These are phyloP conservation scores for Paramormyrops hopkinsi DNA, from an alignment of 2,797 vertebrate genomes.

Conservation along the genomic window DNA sequence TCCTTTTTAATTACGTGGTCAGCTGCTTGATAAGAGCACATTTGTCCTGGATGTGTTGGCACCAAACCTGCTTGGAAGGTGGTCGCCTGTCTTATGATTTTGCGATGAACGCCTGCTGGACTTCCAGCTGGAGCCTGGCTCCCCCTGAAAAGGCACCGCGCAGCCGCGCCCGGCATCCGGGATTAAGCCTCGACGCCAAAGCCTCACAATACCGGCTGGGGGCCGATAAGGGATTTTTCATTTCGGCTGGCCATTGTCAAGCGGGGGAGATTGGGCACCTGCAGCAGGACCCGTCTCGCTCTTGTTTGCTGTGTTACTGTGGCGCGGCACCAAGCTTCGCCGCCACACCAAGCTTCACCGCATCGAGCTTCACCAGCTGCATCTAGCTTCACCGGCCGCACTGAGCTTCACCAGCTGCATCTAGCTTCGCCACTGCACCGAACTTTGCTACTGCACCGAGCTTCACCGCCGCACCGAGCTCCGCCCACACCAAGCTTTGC, in stretches of 20 bases:
- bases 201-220: neutral
- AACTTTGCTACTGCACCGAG: neutral
- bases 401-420: too few species aligned
- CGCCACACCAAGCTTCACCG: neutral
- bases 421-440: neutral
- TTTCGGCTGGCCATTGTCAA: neutral
- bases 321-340: neutral
- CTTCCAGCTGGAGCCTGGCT: neutral
- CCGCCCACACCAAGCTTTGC: too few species aligned
- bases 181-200: neutral
- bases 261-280: neutral
- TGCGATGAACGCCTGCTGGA: neutral
- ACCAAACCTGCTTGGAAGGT: neutral
- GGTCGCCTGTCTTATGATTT: neutral
- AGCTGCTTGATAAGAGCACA: neutral
- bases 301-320: neutral
- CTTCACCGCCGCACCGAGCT: neutral
- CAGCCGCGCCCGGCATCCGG: neutral
- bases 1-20: neutral
- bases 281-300: neutral
- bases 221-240: slow-evolving; percentile 9
- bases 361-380: too few species aligned
- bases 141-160: neutral
- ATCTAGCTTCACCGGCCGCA: too few species aligned
- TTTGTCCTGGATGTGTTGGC: neutral